Conservation (phyloP, 2,113 vertebrate genomes). For the Conger conger region DNA sequence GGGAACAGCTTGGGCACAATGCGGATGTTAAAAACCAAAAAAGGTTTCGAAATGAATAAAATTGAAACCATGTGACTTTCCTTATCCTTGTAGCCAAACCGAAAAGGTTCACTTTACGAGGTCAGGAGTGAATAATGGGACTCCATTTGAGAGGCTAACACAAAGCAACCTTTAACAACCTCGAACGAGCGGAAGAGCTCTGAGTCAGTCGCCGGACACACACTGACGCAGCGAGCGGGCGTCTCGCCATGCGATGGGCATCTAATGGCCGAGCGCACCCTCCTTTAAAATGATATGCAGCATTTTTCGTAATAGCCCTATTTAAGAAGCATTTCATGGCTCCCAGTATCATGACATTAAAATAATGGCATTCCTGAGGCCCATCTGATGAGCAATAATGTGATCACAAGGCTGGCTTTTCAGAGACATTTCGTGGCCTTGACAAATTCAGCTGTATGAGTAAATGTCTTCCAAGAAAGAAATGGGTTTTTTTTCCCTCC, state of each 20-base stretch:
- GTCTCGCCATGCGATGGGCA: not conserved
- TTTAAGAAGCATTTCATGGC: slow-evolving; percentile 9
- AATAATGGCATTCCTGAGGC: not conserved
- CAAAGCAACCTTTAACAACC: slow-evolving; percentile 4
- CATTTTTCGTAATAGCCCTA: slow-evolving; percentile 15
- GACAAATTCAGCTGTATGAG: not conserved
- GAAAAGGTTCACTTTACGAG: not conserved
- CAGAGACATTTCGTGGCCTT: not conserved
- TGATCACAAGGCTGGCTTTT: not conserved
- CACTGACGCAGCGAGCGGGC: not conserved
- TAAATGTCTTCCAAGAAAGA: not conserved
- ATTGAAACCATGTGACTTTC: not conserved
- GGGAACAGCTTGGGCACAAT: not conserved
- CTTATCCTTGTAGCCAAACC: not conserved
- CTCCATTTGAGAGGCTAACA: not conserved
- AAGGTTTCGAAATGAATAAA: not conserved
- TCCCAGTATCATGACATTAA: slow-evolving; percentile 22
- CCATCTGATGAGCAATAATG: not conserved
- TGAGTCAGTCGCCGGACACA: not conserved
- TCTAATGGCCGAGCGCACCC: not conserved
- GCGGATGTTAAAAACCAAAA: not conserved
- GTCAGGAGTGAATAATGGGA: slow-evolving; percentile 6
- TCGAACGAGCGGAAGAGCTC: not conserved
- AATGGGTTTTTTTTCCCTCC: not conserved
- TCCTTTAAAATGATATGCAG: slow-evolving; percentile 7